Evolutionary conservation across 2,797 vertebrate species (phyloP).

Genomic region (Saxicola maurus): DNA sequence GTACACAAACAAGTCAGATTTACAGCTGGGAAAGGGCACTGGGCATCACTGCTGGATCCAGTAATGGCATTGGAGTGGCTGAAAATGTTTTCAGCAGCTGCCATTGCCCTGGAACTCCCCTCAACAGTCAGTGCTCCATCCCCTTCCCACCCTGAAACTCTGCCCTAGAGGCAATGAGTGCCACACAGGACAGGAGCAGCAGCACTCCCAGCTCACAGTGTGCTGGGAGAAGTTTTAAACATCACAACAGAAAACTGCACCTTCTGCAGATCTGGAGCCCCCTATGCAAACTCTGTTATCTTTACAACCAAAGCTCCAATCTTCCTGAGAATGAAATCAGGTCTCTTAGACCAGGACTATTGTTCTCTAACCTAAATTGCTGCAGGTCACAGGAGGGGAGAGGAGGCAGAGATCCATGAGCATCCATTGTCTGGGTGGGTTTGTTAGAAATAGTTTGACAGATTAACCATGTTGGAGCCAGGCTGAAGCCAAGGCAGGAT

Average conservation of each 20-base stretch:
- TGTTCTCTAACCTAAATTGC: constrained; percentile 3
- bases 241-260: rapidly evolving
- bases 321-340: not conserved
- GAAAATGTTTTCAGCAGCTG: not conserved
- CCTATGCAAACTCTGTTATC: not conserved
- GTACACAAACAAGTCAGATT: rapidly evolving
- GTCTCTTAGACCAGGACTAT: not conserved
- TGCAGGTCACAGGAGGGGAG: not conserved
- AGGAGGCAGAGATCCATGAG: not conserved
- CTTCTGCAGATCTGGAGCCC: not conserved
- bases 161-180: not conserved
- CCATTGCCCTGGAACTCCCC: not conserved
- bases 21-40: not conserved
- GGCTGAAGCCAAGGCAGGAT: not conserved
- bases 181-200: not conserved
- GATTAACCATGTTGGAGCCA: constrained; percentile 10
- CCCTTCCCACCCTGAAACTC: not conserved
- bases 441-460: not conserved
- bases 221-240: not conserved
- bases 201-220: not conserved
- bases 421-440: not conserved
- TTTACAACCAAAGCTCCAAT: constrained; percentile 23
- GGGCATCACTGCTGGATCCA: not conserved
- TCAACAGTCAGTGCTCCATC: not conserved
- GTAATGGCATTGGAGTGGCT: rapidly evolving